These are phyloP conservation scores for Coecobrya sp. DNA, from an alignment of 2,888 invertebrate genomes.

Conservation along the genomic window DNA sequence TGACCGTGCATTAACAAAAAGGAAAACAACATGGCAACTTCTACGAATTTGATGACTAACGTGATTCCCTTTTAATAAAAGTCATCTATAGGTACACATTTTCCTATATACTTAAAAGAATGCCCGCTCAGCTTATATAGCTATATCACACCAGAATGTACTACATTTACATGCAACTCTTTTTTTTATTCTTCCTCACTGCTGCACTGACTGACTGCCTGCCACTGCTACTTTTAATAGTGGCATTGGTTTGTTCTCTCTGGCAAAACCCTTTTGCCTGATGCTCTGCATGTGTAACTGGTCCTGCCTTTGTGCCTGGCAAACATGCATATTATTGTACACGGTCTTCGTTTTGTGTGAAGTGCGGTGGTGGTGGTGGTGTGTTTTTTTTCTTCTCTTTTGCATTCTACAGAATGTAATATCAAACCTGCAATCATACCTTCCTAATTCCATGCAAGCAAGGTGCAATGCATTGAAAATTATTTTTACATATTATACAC, in stretches of 20 bases:
- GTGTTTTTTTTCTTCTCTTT: neutral
- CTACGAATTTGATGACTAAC: constrained; percentile 77
- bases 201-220: neutral
- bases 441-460: constrained; percentile 14
- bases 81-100: constrained; percentile 53
- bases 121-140: neutral
- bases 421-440: neutral
- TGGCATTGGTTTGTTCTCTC: neutral
- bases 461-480: constrained; percentile 12
- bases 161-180: neutral
- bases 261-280: neutral
- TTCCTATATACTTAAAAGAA: neutral
- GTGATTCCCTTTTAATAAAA: constrained; percentile 68
- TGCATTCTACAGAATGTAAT: neutral
- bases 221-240: neutral
- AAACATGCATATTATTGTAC: neutral
- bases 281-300: constrained; percentile 18
- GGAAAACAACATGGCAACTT: constrained; percentile 63
- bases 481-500: neutral
- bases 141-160: neutral
- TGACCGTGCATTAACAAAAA: constrained; percentile 69
- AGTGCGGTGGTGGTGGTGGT: too few relatives aligned
- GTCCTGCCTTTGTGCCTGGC: constrained; percentile 45
- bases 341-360: too few relatives aligned
- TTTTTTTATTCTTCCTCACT: neutral